phyloP scores from a whole-genome alignment of 2,113 vertebrate species.

The Gopherus flavomarginatus region DNA sequence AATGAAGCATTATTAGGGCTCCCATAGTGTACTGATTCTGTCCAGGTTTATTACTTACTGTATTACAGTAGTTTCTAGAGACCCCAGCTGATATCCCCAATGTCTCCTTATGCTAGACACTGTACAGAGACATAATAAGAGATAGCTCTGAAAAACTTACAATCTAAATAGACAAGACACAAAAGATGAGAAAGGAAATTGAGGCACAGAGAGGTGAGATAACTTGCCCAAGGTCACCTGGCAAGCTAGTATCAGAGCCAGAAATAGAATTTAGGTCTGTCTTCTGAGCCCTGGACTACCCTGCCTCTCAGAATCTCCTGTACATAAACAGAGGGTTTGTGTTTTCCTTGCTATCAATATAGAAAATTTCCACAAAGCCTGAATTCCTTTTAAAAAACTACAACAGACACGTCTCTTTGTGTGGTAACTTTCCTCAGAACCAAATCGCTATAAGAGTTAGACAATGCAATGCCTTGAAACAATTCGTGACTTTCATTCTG shows the following conservation, averaged over 20 bases:
- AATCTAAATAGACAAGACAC: background rate
- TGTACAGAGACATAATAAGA: rapidly evolving
- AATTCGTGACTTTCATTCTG: background rate
- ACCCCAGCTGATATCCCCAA: background rate
- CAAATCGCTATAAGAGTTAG: background rate
- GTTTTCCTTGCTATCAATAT: background rate
- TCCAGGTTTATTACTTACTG: background rate
- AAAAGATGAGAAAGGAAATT: background rate
- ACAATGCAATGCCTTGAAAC: background rate
- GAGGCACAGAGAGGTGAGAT: background rate
- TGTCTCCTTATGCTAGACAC: background rate
- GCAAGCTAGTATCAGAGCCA: background rate
- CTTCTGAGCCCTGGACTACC: background rate
- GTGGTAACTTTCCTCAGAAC: background rate
- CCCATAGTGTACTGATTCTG: background rate
- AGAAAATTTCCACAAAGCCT: background rate
- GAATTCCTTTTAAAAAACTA: background rate
- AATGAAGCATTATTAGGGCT: background rate
- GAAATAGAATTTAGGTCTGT: background rate
- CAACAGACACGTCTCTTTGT: background rate
- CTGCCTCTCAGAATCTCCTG: background rate
- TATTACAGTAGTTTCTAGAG: background rate
- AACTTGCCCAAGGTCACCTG: background rate
- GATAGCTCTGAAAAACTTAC: background rate
- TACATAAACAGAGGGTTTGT: background rate